Percentiles rank a stretch among this genome's conserved stretches.
These are phyloP conservation scores for Henricia sp. DNA, from an alignment of 53 echinoderm and acorn worm species.

Conservation along the genomic window DNA sequence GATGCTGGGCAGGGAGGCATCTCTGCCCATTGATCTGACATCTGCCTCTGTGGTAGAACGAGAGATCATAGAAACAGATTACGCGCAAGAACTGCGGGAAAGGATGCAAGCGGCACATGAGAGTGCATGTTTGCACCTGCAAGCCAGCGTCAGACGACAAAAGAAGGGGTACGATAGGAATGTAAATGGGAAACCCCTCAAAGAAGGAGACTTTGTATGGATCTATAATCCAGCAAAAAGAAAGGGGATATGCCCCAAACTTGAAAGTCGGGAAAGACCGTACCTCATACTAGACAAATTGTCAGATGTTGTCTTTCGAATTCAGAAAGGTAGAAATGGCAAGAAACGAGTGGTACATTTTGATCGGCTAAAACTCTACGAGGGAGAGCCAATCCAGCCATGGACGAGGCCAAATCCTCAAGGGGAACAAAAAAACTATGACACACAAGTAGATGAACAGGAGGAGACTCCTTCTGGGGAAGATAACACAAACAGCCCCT, in stretches of 20 bases:
- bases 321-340: background rate
- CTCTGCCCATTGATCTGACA: slow-evolving; percentile 46
- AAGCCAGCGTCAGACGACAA: background rate
- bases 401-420: background rate
- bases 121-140: background rate
- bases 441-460: background rate
- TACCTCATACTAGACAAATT: slow-evolving; percentile 8
- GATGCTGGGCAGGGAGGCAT: slow-evolving; percentile 62
- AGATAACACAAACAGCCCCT: background rate
- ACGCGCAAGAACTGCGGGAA: slow-evolving; percentile 7
- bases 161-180: background rate
- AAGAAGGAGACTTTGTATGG: slow-evolving; percentile 3
- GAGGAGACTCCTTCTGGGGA: background rate
- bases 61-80: slow-evolving; percentile 12
- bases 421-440: background rate
- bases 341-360: slow-evolving; percentile 12
- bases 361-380: slow-evolving; percentile 9
- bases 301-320: background rate
- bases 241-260: background rate
- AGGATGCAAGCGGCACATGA: slow-evolving; percentile 20
- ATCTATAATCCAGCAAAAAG: slow-evolving; percentile 16
- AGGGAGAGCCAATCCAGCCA: background rate
- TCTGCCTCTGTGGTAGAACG: background rate
- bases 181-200: background rate
- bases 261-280: slow-evolving; percentile 4